Conservation (phyloP, 2,888 invertebrate genomes). For the Theretra japonica region DNA sequence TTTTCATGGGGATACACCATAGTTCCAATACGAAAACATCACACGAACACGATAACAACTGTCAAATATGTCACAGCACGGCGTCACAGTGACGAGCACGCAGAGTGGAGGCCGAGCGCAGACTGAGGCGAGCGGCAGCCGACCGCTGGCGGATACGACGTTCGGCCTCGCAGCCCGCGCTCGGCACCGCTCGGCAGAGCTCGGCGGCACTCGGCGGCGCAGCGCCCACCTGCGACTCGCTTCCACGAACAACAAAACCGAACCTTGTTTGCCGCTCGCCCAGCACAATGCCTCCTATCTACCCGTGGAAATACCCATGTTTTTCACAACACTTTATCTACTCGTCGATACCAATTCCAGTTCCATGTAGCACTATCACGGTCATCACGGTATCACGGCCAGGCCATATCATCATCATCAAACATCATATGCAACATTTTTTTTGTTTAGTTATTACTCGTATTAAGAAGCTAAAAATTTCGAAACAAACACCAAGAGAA, state of each 20-base stretch:
- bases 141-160: slow-evolving; percentile 52
- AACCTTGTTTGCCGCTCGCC: slow-evolving; percentile 57
- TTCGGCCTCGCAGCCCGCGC: slow-evolving; percentile 49
- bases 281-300: slow-evolving; percentile 62
- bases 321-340: slow-evolving; percentile 46
- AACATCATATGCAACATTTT: neutral
- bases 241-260: slow-evolving; percentile 79
- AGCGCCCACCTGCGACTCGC: slow-evolving; percentile 80
- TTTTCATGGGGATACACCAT: slow-evolving; percentile 84
- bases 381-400: too few relatives aligned
- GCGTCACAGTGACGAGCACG: slow-evolving; percentile 71
- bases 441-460: neutral
- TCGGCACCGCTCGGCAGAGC: slow-evolving; percentile 51
- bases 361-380: neutral
- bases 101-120: slow-evolving; percentile 76
- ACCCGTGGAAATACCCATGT: slow-evolving; percentile 59
- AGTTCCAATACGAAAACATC: slow-evolving; percentile 84
- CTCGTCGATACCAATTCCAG: slow-evolving; percentile 30
- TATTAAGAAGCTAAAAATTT: neutral
- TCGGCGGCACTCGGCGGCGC: slow-evolving; percentile 55
- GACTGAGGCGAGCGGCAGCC: slow-evolving; percentile 64
- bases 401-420: neutral
- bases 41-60: slow-evolving; percentile 84
- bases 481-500: neutral
- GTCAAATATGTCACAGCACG: slow-evolving; percentile 78